Conservation (phyloP, 2,113 vertebrate genomes). For the Ranitomeya imitator region DNA sequence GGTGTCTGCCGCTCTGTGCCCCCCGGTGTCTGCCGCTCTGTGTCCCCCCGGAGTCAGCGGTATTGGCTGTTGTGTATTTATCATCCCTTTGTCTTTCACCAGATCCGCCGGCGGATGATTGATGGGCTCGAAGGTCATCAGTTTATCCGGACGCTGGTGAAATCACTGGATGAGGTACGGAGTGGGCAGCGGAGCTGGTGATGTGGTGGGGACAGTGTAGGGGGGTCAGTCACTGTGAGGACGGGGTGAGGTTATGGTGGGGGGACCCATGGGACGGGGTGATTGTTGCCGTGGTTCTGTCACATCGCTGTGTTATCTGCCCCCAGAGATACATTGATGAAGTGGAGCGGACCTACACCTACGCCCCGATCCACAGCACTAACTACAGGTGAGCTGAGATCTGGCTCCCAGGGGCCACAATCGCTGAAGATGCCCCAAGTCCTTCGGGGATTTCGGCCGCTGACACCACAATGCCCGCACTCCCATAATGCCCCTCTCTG, state of each 20-base stretch:
- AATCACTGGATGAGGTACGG: constrained; percentile 93
- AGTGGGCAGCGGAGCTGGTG: background rate
- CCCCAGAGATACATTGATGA: constrained; percentile 93
- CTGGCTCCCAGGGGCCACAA: background rate
- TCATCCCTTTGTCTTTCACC: constrained; percentile 16
- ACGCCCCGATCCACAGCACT: constrained; percentile 92
- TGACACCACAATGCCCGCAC: background rate
- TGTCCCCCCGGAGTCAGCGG: too few relatives aligned
- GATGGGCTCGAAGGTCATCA: constrained; percentile 85
- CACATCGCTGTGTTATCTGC: constrained; percentile 42
- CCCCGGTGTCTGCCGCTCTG: too few relatives aligned
- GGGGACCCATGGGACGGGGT: background rate
- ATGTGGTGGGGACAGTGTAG: background rate
- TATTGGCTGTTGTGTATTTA: background rate
- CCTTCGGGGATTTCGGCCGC: background rate
- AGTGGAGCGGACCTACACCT: constrained; percentile 89
- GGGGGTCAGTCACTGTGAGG: background rate
- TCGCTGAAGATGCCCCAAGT: background rate
- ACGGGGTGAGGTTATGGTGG: background rate
- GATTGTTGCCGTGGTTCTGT: background rate
- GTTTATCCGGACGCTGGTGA: constrained; percentile 92
- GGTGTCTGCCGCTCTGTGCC: too few relatives aligned
- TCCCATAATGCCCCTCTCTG: constrained; percentile 8
- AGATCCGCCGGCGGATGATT: constrained; percentile 97
- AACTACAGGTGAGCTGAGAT: constrained; percentile 88